Percentiles rank a stretch among this genome's conserved stretches.
Conservation (phyloP, 2,888 invertebrate genomes). For the Autographa pulchrina region DNA sequence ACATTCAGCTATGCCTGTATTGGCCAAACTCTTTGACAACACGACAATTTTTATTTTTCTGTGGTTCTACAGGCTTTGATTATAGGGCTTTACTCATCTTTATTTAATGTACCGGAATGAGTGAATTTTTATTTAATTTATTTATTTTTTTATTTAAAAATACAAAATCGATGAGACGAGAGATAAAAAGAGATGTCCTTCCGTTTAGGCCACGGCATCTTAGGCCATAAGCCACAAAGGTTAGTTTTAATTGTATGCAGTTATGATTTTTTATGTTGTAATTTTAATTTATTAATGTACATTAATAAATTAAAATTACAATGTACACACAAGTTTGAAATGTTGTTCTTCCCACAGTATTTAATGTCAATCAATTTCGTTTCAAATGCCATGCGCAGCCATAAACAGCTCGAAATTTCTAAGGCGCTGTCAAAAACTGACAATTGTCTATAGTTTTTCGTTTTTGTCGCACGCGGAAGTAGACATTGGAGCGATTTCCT, state of each 20-base stretch:
- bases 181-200: no score
- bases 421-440: constrained; percentile 35
- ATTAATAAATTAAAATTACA: no score
- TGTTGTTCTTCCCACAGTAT: no score
- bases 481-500: constrained; percentile 79
- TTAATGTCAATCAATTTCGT: not conserved
- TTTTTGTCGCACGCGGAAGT: constrained; percentile 86
- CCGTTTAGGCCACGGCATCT: no score
- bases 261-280: no score
- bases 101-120: not conserved
- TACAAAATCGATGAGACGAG: no score
- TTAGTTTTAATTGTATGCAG: no score
- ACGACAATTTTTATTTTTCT: constrained; percentile 46
- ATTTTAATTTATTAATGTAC: no score
- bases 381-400: not conserved
- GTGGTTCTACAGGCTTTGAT: not conserved
- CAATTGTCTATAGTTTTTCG: constrained; percentile 67
- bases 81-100: not conserved
- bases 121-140: no score
- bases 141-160: no score
- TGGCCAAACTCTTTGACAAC: constrained; percentile 58
- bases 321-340: no score
- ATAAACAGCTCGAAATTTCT: constrained; percentile 21
- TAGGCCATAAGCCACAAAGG: no score
- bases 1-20: constrained; percentile 42